Percentiles rank a stretch among this genome's conserved stretches.
Evolutionary conservation across 64 coral and sea anemone species (phyloP).

Genomic region (Stylophora pistillata): DNA sequence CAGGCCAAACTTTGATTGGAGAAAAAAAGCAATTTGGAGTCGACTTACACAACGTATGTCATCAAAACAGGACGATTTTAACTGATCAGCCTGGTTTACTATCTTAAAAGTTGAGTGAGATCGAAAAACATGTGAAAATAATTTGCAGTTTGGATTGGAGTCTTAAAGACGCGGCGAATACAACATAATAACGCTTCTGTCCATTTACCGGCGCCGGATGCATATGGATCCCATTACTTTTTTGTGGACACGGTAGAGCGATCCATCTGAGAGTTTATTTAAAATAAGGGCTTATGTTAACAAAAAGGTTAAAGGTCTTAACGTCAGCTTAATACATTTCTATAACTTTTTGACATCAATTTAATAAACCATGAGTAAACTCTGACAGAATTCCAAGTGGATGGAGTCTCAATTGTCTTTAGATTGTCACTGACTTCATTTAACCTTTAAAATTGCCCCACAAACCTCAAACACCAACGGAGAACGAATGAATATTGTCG

Average conservation of each 20-base stretch:
- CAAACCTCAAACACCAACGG: too few species aligned
- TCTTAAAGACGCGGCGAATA: background rate
- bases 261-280: background rate
- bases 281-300: background rate
- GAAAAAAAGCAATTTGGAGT: background rate
- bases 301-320: background rate
- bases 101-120: background rate
- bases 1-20: background rate
- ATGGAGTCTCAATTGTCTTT: background rate
- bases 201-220: background rate
- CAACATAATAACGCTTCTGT: background rate
- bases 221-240: background rate
- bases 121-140: background rate
- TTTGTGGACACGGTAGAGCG: background rate
- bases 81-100: background rate
- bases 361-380: background rate
- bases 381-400: background rate
- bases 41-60: background rate
- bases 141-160: background rate
- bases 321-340: background rate
- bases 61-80: background rate
- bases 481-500: too few species aligned
- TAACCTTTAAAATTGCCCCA: too few species aligned
- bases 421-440: background rate
- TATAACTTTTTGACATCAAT: background rate